Percentiles rank a stretch among this genome's conserved stretches.
These are phyloP conservation scores for Tipula helvola DNA, from an alignment of 2,888 invertebrate species.

Conservation along the genomic window DNA sequence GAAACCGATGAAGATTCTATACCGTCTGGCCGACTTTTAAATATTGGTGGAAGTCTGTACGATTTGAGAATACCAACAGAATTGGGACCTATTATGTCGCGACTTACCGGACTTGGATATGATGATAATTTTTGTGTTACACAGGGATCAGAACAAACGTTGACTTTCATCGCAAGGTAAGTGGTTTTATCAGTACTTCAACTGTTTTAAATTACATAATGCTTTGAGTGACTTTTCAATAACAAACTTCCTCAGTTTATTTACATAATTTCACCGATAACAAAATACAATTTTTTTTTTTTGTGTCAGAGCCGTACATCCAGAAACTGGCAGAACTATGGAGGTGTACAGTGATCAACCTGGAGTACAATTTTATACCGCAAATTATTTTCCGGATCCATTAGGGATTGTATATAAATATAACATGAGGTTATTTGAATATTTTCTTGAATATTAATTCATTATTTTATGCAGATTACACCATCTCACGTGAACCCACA, in stretches of 20 bases:
- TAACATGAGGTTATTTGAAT: not conserved
- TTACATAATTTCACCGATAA: not conserved
- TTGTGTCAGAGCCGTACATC: slow-evolving; percentile 46
- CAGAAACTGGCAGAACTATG: slow-evolving; percentile 57
- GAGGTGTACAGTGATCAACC: slow-evolving; percentile 80
- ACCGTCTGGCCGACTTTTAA: slow-evolving; percentile 46
- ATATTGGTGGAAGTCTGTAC: slow-evolving; percentile 54
- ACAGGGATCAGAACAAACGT: slow-evolving; percentile 41
- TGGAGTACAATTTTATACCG: slow-evolving; percentile 83
- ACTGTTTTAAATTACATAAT: not conserved
- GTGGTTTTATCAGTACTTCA: not conserved
- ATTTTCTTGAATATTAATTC: too few species aligned
- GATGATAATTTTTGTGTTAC: slow-evolving; percentile 74
- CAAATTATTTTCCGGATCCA: slow-evolving; percentile 56
- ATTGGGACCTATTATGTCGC: slow-evolving; percentile 52
- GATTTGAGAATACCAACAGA: slow-evolving; percentile 57
- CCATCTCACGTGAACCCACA: not conserved
- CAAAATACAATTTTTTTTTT: not conserved
- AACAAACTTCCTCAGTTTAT: not conserved
- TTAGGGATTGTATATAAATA: not conserved
- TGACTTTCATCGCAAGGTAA: slow-evolving; percentile 50
- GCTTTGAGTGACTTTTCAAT: not conserved
- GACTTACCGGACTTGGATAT: slow-evolving; percentile 58
- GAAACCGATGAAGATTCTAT: slow-evolving; percentile 55
- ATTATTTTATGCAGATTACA: not conserved